A percentile compares a stretch with the other conserved stretches of the same genome.
These are phyloP conservation scores for Tachina lurida DNA, from an alignment of 2,888 invertebrate genomes.

Conservation along the genomic window DNA sequence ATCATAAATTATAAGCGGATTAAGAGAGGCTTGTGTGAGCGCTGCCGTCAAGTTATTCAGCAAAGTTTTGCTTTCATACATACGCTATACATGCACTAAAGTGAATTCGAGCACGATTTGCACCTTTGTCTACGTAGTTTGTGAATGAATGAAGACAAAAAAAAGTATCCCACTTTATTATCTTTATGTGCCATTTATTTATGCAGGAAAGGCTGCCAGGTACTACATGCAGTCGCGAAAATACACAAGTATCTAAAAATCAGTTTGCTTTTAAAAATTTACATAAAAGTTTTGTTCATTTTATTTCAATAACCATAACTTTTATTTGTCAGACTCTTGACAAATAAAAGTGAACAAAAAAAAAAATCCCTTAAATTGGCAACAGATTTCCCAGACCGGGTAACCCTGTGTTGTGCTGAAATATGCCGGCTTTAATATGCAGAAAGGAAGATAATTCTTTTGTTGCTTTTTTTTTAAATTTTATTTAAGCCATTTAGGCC, in stretches of 20 bases:
- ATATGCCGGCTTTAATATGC: neutral
- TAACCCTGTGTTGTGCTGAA: neutral
- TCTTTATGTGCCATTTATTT: slow-evolving; percentile 23
- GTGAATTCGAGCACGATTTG: slow-evolving; percentile 10
- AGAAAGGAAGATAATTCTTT: neutral
- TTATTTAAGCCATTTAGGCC: neutral
- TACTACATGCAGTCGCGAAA: too few species aligned
- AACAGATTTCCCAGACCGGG: too few species aligned
- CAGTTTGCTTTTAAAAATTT: too few species aligned
- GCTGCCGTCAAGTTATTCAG: slow-evolving; percentile 31
- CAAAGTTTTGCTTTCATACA: slow-evolving; percentile 8
- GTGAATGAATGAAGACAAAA: neutral
- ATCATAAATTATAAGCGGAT: slow-evolving; percentile 57
- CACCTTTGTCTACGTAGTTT: slow-evolving; percentile 15
- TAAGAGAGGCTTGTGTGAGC: slow-evolving; percentile 31
- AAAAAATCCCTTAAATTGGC: too few species aligned
- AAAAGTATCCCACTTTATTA: slow-evolving; percentile 6
- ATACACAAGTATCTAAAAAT: too few species aligned
- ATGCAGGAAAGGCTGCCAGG: too few species aligned
- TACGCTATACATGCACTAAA: neutral
- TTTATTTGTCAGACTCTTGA: too few species aligned
- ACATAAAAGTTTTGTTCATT: too few species aligned
- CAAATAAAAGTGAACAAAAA: too few species aligned
- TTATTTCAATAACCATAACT: too few species aligned
- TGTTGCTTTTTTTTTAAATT: slow-evolving; percentile 6